Evolutionary conservation across 2,113 vertebrate species (phyloP), one percentile per base, ranked within the genome.

Genomic region (Aldabrachelys gigantea): DNA sequence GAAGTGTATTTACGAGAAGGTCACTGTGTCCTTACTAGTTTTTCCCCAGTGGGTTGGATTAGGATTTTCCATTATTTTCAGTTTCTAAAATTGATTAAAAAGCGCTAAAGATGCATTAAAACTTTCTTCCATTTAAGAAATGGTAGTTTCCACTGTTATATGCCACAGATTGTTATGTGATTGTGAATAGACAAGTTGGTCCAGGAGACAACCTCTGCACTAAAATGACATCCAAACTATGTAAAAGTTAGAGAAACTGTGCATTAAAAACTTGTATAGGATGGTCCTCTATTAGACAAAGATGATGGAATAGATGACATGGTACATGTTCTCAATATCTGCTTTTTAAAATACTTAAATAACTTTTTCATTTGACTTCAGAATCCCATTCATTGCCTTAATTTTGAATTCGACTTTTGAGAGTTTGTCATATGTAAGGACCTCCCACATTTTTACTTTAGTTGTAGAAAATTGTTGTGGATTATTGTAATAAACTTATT

Each of bases 201-300:
- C 88, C 6, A 14, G 22, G 27, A 83, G 69, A 14, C 87, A 10
- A 13, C 22, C 10, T 79, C 25, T 85, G 13, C 59, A 4, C 57
- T 85, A 19, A 50, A 4, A 27, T 75, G 4, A 62, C 0, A 65
- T 84, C 14, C 82, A 2, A 17, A 57, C 35, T 6, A 25, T 86
- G 12, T 44, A 54, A 72, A 24, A 21, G 47, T 27, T 44, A 2
- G 4, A 76, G 1, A 0, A 27, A 62, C 1, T 16, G 2, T 76
- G 8, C 38, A 52, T 35, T 88, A 62, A 78, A 56, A 82, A 62
- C 31, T 8, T 41, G 1, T 57, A 4, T 87, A 38, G 10, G 87
- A 81, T 80, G 89, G 1, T 31, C 12, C 31, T 13, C 31, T 59
- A 19, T 4, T 78, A 84, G 81, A 49, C 12, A 50, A 56, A 83